These are phyloP conservation scores for Hypomecis punctinalis DNA, from an alignment of 2,888 invertebrate genomes.

Conservation along the genomic window DNA sequence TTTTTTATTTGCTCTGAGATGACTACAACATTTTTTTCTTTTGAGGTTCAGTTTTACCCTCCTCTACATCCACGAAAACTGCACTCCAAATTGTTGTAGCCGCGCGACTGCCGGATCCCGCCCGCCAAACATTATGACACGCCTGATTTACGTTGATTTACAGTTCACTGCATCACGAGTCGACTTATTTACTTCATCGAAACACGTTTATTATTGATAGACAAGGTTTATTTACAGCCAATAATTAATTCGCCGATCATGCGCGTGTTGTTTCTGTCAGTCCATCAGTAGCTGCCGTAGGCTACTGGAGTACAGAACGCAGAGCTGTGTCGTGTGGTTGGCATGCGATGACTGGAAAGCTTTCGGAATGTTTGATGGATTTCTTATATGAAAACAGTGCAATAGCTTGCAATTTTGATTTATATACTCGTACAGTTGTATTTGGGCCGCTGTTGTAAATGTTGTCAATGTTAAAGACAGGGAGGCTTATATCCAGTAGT, in stretches of 20 bases:
- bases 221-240: slow-evolving; percentile 37
- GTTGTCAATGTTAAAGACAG: no score
- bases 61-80: background rate
- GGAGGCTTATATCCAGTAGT: no score
- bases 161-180: slow-evolving; percentile 50
- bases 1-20: no score
- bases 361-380: background rate
- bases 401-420: no score
- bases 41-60: no score
- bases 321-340: slow-evolving; percentile 10
- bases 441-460: no score
- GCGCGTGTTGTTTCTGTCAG: slow-evolving; percentile 16
- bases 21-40: no score
- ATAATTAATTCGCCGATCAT: slow-evolving; percentile 28
- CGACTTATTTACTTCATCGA: slow-evolving; percentile 47
- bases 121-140: slow-evolving; percentile 59
- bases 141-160: slow-evolving; percentile 57
- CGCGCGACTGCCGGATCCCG: slow-evolving; percentile 28
- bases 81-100: slow-evolving; percentile 11
- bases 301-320: slow-evolving; percentile 7
- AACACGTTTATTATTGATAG: slow-evolving; percentile 48
- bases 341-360: background rate
- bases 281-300: slow-evolving; percentile 17
- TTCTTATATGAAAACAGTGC: no score
- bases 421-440: no score